phyloP scores from a whole-genome alignment of 2,113 vertebrate genomes.

The Gavialis gangeticus region DNA sequence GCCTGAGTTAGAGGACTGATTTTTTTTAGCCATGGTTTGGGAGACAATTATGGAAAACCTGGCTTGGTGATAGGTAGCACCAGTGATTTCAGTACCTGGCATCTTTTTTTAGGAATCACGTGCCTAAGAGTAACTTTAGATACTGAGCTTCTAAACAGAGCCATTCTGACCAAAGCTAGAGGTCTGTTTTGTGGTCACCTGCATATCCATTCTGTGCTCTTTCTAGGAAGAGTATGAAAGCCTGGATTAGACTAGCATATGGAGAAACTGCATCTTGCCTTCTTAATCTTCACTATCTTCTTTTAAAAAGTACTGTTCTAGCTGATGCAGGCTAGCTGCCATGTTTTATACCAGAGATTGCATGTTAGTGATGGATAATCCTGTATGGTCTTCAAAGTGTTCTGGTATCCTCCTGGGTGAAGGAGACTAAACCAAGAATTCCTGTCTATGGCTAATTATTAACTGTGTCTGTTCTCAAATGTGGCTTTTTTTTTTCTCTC shows the following conservation, averaged over 20 bases:
- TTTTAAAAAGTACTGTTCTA: background rate
- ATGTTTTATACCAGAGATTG: background rate
- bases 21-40: background rate
- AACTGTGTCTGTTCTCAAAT: background rate
- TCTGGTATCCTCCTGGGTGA: background rate
- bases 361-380: background rate
- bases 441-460: background rate
- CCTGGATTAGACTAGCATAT: background rate
- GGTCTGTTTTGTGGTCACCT: background rate
- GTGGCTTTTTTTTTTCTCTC: too few relatives aligned
- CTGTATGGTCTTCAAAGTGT: background rate
- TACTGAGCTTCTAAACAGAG: background rate
- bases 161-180: background rate
- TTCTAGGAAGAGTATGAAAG: too few relatives aligned
- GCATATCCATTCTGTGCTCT: too few relatives aligned
- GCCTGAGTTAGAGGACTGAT: background rate
- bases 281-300: background rate
- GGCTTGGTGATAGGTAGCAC: background rate
- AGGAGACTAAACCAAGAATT: background rate
- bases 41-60: background rate
- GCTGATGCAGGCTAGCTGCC: background rate
- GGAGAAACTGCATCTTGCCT: background rate
- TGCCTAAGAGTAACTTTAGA: background rate
- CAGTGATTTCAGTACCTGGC: background rate
- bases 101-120: background rate